A percentile compares a stretch with the other conserved stretches of the same genome.
phyloP scores from a whole-genome alignment of 2,888 invertebrate genomes.

The Thecocarcelia acutangulata region DNA sequence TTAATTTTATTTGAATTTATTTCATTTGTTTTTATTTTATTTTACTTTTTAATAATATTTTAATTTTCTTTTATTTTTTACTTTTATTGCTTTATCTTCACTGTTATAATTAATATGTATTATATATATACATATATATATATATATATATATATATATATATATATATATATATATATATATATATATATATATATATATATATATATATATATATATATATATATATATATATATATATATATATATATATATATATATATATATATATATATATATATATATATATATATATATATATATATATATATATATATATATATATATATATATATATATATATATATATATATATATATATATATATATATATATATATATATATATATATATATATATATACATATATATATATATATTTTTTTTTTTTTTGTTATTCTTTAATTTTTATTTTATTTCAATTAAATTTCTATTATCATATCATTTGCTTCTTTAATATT shows the following conservation, averaged over 20 bases:
- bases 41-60: too few relatives aligned
- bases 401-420: not conserved
- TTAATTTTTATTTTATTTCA: too few relatives aligned
- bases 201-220: not conserved
- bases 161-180: constrained; percentile 5
- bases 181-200: constrained; percentile 1
- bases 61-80: not conserved
- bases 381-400: constrained; percentile 5
- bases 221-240: constrained; percentile 1
- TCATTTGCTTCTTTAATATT: too few relatives aligned
- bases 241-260: constrained; percentile 5
- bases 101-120: too few relatives aligned
- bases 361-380: constrained; percentile 5
- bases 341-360: not conserved
- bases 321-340: constrained; percentile 5
- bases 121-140: constrained; percentile 1
- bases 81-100: too few relatives aligned
- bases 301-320: constrained; percentile 2
- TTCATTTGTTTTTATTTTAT: too few relatives aligned
- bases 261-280: constrained; percentile 1
- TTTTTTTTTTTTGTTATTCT: too few relatives aligned
- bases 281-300: not conserved
- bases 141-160: constrained; percentile 1
- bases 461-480: too few relatives aligned
- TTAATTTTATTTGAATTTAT: too few relatives aligned